Evolutionary conservation across 1,140 invertebrate species (phyloP).

Genomic region (Frieseomelitta varia): DNA sequence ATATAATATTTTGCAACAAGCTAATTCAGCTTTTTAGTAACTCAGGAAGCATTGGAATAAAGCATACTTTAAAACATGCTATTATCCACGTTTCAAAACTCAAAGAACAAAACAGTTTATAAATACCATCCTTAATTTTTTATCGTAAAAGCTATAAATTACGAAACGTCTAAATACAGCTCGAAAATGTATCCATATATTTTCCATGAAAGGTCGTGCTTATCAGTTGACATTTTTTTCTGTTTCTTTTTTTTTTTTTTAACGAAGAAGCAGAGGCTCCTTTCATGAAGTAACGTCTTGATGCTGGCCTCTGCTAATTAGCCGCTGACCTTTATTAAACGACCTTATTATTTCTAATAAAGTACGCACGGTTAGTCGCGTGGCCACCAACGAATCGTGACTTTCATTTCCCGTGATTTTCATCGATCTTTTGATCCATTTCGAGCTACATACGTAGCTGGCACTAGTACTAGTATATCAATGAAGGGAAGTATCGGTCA

Average conservation of each 20-base stretch:
- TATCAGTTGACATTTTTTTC: background rate
- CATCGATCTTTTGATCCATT: background rate
- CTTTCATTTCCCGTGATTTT: background rate
- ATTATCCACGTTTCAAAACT: too few relatives aligned
- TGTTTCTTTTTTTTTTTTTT: too few relatives aligned
- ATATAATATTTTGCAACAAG: too few relatives aligned
- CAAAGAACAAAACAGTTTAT: too few relatives aligned
- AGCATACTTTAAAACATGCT: too few relatives aligned
- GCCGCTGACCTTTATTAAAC: background rate
- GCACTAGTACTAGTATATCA: background rate
- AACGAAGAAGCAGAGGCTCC: constrained; percentile 4
- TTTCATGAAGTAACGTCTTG: background rate
- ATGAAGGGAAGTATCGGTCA: constrained; percentile 7
- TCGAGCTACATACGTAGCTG: background rate
- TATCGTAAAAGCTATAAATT: background rate
- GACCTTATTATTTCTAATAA: background rate
- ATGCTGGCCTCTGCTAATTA: constrained; percentile 13
- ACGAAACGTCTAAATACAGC: too few relatives aligned
- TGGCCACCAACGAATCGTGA: background rate
- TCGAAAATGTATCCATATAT: background rate
- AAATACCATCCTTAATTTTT: background rate
- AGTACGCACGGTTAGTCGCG: background rate
- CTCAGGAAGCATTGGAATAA: too few relatives aligned
- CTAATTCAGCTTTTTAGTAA: too few relatives aligned
- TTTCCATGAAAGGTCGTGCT: background rate